Evolutionary conservation across 2,113 vertebrate species (phyloP).

Genomic region (Gnathonemus echidnorhynchus): DNA sequence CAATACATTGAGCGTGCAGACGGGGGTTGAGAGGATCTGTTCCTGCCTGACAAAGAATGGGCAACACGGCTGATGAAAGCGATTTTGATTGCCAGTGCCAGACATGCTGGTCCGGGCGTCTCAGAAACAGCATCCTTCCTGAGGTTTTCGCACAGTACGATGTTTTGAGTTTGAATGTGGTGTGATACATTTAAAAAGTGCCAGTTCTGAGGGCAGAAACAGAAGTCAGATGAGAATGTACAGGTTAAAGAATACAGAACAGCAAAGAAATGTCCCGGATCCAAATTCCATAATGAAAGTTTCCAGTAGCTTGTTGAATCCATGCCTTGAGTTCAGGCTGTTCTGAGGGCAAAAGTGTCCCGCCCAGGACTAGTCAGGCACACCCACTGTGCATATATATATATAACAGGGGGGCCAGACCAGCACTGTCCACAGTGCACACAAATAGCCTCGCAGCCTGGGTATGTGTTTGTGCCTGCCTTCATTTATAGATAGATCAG

Average conservation of each 20-base stretch:
- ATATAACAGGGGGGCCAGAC: not conserved
- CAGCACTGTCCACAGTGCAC: not conserved
- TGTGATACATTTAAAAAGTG: not conserved
- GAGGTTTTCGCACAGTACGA: not conserved
- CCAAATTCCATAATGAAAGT: not conserved
- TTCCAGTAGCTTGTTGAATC: not conserved
- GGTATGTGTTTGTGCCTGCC: not conserved
- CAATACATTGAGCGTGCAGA: not conserved
- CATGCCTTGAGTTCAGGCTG: not conserved
- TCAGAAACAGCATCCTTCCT: not conserved
- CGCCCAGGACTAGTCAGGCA: not conserved
- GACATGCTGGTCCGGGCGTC: not conserved
- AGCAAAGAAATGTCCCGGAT: not conserved
- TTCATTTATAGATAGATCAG: not conserved
- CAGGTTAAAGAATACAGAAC: not conserved
- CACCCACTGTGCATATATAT: not conserved
- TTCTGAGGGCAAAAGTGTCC: not conserved
- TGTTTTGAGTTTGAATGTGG: not conserved
- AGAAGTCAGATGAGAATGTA: not conserved
- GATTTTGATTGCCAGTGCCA: not conserved
- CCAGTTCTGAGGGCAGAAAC: not conserved
- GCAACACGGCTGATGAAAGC: not conserved
- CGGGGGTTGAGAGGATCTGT: not conserved
- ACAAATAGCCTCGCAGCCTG: not conserved
- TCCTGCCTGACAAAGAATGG: not conserved